Percentiles rank a stretch among this genome's conserved stretches.
These are phyloP conservation scores for Artemia franciscana DNA, from an alignment of 1,140 invertebrate genomes.

Conservation along the genomic window DNA sequence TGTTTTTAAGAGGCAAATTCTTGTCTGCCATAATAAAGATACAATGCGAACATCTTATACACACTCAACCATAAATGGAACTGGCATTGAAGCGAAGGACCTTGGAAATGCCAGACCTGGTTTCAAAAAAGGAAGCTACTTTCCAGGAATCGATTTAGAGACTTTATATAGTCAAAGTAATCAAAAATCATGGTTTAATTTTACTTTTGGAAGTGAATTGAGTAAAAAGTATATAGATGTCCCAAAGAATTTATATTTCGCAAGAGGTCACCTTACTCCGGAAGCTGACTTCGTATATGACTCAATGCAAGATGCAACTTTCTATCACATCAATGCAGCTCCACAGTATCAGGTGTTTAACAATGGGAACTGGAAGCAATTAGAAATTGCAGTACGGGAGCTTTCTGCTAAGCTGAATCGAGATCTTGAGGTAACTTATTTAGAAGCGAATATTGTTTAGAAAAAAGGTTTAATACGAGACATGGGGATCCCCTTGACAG, in stretches of 20 bases:
- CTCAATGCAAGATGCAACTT: constrained; percentile 14
- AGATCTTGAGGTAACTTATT: not conserved
- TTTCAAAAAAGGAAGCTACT: constrained; percentile 8
- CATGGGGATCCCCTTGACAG: too few species aligned
- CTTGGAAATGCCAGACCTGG: constrained; percentile 1
- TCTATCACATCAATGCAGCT: constrained; percentile 15
- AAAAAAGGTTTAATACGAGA: too few species aligned
- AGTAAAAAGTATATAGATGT: constrained; percentile 3
- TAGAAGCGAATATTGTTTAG: too few species aligned
- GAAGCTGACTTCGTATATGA: constrained; percentile 15
- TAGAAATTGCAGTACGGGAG: constrained; percentile 6
- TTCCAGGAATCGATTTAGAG: constrained; percentile 2
- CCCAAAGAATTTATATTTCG: constrained; percentile 11
- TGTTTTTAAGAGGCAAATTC: constrained; percentile 5
- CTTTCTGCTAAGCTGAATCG: not conserved
- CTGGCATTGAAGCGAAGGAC: constrained; percentile 5
- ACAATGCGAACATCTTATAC: constrained; percentile 4
- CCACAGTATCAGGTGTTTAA: constrained; percentile 16
- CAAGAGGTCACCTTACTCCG: constrained; percentile 15
- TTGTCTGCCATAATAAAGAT: constrained; percentile 6
- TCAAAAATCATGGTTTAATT: not conserved
- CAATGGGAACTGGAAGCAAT: constrained; percentile 15
- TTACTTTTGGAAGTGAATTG: not conserved
- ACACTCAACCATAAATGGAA: not conserved
- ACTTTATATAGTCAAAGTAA: constrained; percentile 1